A percentile compares a stretch with the other conserved stretches of the same genome.
phyloP scores from a whole-genome alignment of 1,140 invertebrate species.

The Drosophila sp. region DNA sequence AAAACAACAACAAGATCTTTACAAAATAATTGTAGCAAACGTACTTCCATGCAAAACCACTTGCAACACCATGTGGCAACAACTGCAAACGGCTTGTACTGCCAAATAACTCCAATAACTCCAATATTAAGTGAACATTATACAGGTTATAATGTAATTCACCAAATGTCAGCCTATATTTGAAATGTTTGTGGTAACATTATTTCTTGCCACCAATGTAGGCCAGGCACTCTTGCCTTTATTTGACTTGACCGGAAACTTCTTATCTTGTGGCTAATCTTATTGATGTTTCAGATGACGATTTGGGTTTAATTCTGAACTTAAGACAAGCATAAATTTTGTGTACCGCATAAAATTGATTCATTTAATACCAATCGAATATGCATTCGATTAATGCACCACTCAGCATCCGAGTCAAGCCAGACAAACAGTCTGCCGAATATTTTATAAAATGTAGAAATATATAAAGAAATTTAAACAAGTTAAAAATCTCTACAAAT shows the following conservation, averaged over 20 bases:
- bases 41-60: background rate
- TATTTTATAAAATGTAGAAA: no score
- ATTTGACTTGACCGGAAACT: slow-evolving; percentile 73
- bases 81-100: background rate
- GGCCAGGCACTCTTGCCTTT: slow-evolving; percentile 52
- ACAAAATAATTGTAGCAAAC: background rate
- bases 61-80: slow-evolving; percentile 1
- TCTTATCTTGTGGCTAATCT: slow-evolving; percentile 74
- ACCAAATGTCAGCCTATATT: no score
- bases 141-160: no score
- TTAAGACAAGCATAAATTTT: slow-evolving; percentile 63
- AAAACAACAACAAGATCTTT: background rate
- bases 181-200: background rate
- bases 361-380: slow-evolving; percentile 70
- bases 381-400: slow-evolving; percentile 24
- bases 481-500: no score
- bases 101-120: no score
- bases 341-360: slow-evolving; percentile 59
- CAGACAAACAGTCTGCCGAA: slow-evolving; percentile 66
- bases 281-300: slow-evolving; percentile 74
- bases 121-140: no score
- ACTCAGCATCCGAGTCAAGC: slow-evolving; percentile 9
- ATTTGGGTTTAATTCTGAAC: slow-evolving; percentile 67
- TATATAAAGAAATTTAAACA: no score
- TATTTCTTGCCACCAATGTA: slow-evolving; percentile 51